These are phyloP conservation scores for Prunella himalayana DNA, from an alignment of 2,113 vertebrate species.

Conservation along the genomic window DNA sequence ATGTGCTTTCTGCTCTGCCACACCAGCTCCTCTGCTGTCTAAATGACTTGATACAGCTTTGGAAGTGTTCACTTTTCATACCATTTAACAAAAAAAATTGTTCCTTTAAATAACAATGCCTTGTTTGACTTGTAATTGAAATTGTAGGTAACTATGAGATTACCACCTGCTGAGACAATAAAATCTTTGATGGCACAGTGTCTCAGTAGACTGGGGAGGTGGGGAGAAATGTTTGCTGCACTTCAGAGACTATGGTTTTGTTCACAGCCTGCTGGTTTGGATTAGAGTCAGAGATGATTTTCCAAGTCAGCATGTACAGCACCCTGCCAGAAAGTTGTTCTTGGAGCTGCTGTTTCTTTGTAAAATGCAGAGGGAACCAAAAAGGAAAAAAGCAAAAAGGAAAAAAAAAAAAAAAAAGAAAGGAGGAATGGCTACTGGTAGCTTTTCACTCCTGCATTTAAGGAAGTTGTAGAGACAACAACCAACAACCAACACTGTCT, in stretches of 20 bases:
- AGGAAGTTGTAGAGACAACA: background rate
- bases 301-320: conserved; percentile 30
- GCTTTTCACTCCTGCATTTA: background rate
- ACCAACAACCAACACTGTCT: background rate
- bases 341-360: conserved; percentile 29
- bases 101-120: background rate
- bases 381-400: no score
- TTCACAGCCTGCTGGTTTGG: conserved; percentile 54
- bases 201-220: background rate
- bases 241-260: conserved; percentile 5
- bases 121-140: background rate
- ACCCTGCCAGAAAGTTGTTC: conserved; percentile 25
- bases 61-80: background rate
- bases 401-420: fast-evolving
- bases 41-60: background rate
- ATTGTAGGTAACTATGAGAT: background rate
- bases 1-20: background rate
- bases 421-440: background rate
- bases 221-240: background rate
- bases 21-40: background rate
- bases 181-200: background rate
- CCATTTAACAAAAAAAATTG: background rate
- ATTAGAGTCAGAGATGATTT: conserved; percentile 45
- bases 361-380: background rate
- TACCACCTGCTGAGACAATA: conserved; percentile 2